Conservation (phyloP, 2,113 vertebrate species). For the Coreoperca whiteheadi region DNA sequence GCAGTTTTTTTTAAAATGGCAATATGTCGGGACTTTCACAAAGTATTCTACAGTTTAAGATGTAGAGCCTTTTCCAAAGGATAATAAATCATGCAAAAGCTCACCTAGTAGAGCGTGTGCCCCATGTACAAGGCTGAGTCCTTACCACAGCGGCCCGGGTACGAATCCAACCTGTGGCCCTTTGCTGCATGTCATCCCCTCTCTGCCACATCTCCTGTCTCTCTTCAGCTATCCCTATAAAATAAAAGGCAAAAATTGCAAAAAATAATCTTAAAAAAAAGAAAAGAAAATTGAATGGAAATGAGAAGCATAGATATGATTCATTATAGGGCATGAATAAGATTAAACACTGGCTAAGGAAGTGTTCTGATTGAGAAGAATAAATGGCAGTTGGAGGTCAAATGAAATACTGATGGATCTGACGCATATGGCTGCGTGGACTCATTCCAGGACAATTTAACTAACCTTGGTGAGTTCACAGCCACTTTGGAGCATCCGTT, state of each 20-base stretch:
- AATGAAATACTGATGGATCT: constrained; percentile 48
- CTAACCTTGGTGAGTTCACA: constrained; percentile 27
- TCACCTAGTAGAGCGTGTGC: too few species aligned
- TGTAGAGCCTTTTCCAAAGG: not conserved
- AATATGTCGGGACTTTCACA: not conserved
- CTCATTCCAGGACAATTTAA: constrained; percentile 31
- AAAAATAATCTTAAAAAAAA: too few species aligned
- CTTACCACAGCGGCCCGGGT: too few species aligned
- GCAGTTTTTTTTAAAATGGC: too few species aligned
- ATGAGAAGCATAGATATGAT: constrained; percentile 51
- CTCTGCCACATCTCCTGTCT: too few species aligned
- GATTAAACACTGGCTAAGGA: constrained; percentile 49
- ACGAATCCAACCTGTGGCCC: too few species aligned
- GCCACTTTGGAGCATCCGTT: constrained; percentile 13
- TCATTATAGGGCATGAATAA: constrained; percentile 51
- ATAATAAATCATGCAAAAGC: not conserved
- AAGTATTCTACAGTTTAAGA: not conserved
- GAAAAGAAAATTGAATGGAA: constrained; percentile 55
- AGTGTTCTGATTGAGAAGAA: constrained; percentile 42
- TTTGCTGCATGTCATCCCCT: too few species aligned
- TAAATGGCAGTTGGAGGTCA: constrained; percentile 50
- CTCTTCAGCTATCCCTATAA: too few species aligned
- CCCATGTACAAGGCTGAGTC: too few species aligned
- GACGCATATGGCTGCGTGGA: constrained; percentile 14
- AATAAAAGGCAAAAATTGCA: too few species aligned